Base-by-base conservation (phyloP, 2,888 invertebrate species). In the Marasmarcha lunaedactyla region DNA sequence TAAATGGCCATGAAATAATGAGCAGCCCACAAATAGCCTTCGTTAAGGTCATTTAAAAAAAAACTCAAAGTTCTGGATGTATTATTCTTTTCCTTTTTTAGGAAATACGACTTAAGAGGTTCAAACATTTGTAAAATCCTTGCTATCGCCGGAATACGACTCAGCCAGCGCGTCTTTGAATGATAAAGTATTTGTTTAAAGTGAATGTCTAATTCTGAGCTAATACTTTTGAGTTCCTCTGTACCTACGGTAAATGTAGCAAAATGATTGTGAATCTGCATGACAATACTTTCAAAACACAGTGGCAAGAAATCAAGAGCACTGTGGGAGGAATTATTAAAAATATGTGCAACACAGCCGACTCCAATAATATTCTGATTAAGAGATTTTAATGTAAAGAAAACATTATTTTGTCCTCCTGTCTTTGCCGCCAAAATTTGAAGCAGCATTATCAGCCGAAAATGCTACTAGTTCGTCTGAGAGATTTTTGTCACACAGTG, bases 101-200 rank as follows among this genome's bases (percentile, higher is more conserved):
- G 36, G 33, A 40, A 40, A 40, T 40, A 40, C 14, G 36, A 36
- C 30, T 40, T 40, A 36, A 36, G 40, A 27, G 40, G 27, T 14
- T 40, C 36, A 40, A 15, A 40, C 36, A 36, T 35, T 36, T 40
- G 36, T 30, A 40, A 36, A 36, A 36, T 20, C 36, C 36, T 40
- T 27, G 25, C 40, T 36, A 36, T 40, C 1, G 36, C 36, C 11
- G 36, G 40, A 15, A 36, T 36, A 15, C 36, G 36, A 40, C 40
- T 40, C 36, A 36, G 14, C 40, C 40, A 40, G 30, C 40, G 36
- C 36, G 40, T 40, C 30, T 36, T 40, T 40, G 36, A 40, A 40
- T 40, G 40, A 36, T 30, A 40, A 15, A 40, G 40, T 36, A 36
- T 36, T 36, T 36, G 27, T 40, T 36, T 40, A 27, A 40, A 40